phyloP scores from a whole-genome alignment of 2,888 invertebrate species.

The Ormyrus nitidulus region DNA sequence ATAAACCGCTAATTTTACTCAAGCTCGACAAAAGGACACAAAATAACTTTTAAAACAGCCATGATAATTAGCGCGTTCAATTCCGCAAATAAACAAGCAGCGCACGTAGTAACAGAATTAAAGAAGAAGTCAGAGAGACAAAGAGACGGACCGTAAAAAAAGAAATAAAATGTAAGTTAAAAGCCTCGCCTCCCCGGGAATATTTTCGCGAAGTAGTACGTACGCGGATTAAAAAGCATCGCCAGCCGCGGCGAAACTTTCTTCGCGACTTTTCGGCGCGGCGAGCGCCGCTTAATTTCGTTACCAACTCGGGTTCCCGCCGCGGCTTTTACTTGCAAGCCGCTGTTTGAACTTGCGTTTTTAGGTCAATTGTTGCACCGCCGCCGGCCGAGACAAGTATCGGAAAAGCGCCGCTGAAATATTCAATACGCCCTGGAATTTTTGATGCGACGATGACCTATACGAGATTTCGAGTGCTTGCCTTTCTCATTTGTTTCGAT shows the following conservation, averaged over 20 bases:
- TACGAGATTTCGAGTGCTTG: too few species aligned
- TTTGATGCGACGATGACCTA: too few species aligned
- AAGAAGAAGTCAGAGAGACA: conserved; percentile 4
- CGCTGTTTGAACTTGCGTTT: conserved; percentile 22
- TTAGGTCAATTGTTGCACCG: conserved; percentile 24
- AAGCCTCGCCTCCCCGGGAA: conserved; percentile 30
- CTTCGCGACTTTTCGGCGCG: conserved; percentile 24
- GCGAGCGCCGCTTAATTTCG: conserved; percentile 27
- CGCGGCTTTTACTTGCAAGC: neutral
- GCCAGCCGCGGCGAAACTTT: conserved; percentile 32
- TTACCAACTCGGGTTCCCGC: conserved; percentile 5
- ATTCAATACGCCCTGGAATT: neutral
- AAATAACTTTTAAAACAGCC: too few species aligned
- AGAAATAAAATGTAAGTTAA: conserved; percentile 49
- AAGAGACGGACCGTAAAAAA: neutral
- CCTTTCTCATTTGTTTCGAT: too few species aligned
- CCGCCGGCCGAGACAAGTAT: too few species aligned
- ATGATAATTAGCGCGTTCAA: conserved; percentile 40
- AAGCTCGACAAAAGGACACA: too few species aligned
- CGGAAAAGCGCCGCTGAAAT: neutral
- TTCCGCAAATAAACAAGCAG: neutral
- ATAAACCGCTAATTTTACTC: too few species aligned
- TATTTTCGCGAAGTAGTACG: conserved; percentile 40
- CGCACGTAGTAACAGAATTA: conserved; percentile 1
- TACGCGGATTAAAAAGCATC: conserved; percentile 48